Evolutionary conservation across 2,113 vertebrate genomes (phyloP), one percentile per base, ranked within the genome.

Genomic region (Alexandromys fortis): DNA sequence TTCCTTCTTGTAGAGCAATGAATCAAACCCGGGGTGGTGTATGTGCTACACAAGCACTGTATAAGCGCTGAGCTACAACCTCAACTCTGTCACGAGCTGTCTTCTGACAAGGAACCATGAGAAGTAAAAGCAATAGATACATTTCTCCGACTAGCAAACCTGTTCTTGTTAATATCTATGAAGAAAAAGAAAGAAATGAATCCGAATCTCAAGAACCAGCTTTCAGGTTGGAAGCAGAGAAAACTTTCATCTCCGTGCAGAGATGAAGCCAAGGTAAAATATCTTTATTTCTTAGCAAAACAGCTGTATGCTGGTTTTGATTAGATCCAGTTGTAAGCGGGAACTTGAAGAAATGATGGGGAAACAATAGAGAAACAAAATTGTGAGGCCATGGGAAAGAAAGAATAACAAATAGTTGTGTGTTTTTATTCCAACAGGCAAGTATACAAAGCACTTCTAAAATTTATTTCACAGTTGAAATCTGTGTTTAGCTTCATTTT

Each of bases 401-500:
- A 90, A 94, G 61, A 88, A 86, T 17, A 82, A 42, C 63, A 94
- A 89, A 47, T 35, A 93, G 75, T 55, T 47, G 2, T 63, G 86
- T 47, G 77, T 2, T 58, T n/a, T 95, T 88, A 49, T 49, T 77
- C 67, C 28, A 72, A 90, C 47, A 17, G 63, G 68, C 22, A 73
- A 85, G 52, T 22, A 67, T 35, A 90, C 35, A 89, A 65, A 90
- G 85, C 4, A 4, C 87, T 94, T 96, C 79, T 92, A 76, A 95
- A 94, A 86, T 94, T 68, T 97, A 94, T 89, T 91, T 92, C 91
- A 93, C 73, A 82, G 85, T 55, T 95, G 89, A 91, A 93, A 92
- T 89, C 38, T 94, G 87, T 93, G 61, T 94, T 93, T 82, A 97
- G 72, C 67, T 92, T 97, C 88, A 91, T 93, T 96, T 94, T 96